Evolutionary conservation across 2,888 invertebrate genomes (phyloP), one percentile per base, ranked within the genome.

Genomic region (Sesia apiformis): DNA sequence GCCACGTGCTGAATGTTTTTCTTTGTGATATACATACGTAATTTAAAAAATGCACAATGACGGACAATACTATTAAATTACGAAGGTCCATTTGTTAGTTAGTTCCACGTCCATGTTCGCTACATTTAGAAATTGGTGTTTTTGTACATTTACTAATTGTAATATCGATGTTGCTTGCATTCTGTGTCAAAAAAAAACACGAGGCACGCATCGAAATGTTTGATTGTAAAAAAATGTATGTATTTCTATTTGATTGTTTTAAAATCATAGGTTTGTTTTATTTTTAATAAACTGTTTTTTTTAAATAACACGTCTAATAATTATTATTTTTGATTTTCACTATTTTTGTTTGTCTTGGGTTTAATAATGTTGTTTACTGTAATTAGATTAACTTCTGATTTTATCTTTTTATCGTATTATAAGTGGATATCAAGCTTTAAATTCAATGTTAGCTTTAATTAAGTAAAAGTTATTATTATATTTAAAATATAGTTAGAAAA

Each of bases 401-500:
- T 23, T 23, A 23, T 23, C 23, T 23, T 23, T 23, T 23, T 66
- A 57, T 64, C 57, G 53, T 66, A 59, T 63, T 72, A 68, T 80
- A 81, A 82, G 82, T 86, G 74, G 78, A 81, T 81, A 76, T 78
- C 74, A 85, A 88, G 88, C 88, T 89, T 89, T 89, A 89, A 89
- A 88, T 86, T 88, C 74, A 80, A 84, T 81, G 74, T 88, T 87
- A 89, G 88, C 88, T 89, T 89, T 89, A 89, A 88, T 88, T 84
- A 65, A 66, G 70, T 83, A 78, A 80, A 77, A 68, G 68, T 74
- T 76, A 74, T 68, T 60, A 65, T 67, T 68, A 39, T 40, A 40
- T 40, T n/a, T 52, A 52, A 46, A 40, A 40, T 51, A 52, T 62
- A 60, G 43, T 54, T 52, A 43, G n/a, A 49, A 40, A 51, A 40